These are phyloP conservation scores for Tautogolabrus adspersus DNA, from an alignment of 2,113 vertebrate genomes.

Conservation along the genomic window DNA sequence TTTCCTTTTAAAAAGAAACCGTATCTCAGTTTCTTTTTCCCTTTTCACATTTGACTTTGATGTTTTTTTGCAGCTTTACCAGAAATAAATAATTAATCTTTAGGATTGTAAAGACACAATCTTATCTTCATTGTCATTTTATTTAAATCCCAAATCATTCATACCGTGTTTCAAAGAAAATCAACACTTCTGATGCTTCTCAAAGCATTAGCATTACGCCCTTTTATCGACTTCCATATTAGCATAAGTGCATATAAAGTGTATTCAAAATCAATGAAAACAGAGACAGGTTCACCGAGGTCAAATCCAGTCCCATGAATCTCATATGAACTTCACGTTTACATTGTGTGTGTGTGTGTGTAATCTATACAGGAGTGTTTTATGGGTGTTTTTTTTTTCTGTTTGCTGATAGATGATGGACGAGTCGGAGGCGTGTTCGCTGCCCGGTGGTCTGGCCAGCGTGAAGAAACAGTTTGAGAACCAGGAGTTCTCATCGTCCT, in stretches of 20 bases:
- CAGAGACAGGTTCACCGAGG: background rate
- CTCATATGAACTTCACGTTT: no score
- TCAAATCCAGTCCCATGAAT: conserved; percentile 10
- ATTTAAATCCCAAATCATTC: no score
- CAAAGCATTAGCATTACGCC: conserved; percentile 18
- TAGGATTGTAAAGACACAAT: no score
- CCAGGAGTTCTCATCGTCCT: conserved; percentile 81
- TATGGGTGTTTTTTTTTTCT: background rate
- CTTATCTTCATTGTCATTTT: no score
- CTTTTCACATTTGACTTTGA: no score
- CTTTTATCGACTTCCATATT: conserved; percentile 16
- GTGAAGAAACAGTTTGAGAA: conserved; percentile 95
- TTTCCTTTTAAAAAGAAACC: background rate
- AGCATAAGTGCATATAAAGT: conserved; percentile 19
- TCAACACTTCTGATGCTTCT: background rate
- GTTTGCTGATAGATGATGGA: conserved; percentile 83
- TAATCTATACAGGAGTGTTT: conserved; percentile 2
- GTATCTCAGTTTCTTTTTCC: no score
- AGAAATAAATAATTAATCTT: no score
- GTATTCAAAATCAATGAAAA: conserved; percentile 4
- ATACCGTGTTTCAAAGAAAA: background rate
- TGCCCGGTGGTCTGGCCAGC: conserved; percentile 93
- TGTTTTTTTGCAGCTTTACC: no score
- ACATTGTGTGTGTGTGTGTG: no score
- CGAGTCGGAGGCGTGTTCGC: conserved; percentile 86